Base-by-base conservation (phyloP, 2,797 vertebrate genomes). In the Chloroceryle inda region DNA sequence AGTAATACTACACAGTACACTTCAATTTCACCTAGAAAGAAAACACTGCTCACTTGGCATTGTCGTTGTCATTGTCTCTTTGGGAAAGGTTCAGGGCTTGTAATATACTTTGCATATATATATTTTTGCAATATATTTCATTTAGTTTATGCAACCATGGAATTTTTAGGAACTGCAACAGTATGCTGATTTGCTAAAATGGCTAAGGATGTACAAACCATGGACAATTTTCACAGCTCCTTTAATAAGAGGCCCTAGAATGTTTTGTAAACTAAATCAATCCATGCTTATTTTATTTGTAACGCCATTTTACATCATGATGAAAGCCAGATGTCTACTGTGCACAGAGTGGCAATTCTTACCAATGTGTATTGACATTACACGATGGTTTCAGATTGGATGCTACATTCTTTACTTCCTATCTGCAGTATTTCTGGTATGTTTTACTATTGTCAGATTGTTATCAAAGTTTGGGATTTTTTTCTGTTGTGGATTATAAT, bases 311-410 rank as follows among this genome's bases (percentile, higher is more conserved):
- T 74, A 44, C 12, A 26, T 24, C 10, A 17, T 3, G 3, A 22
- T 52, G 50, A 81, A 94, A 81, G 68, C 61, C 27, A 38, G 27
- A 10, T 56, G 78, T 11, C 44, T 87, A 38, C 83, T 1, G 6
- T 9, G 27, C 42, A 59, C 29, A 84, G 24, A 55, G 5, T 40
- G 24, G 33, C 58, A 79, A 38, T 55, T 75, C 31, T 84, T 72
- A 40, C 5, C 23, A 38, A 3, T 7, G 9, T 27, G 2, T 52
- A 50, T 52, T 73, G 29, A n/a, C 16, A 27, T 1, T 8, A 38
- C 0, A 0, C 50, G n/a, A 55, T 4, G 52, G 42, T 82, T 80
- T 53, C 71, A 76, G 49, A 35, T 35, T 35, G 35, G 35, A 35
- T 35, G 35, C 35, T 35, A 35, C 35, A 35, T 35, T 35, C 35